A percentile compares a stretch with the other conserved stretches of the same genome.
Conservation (phyloP, 2,888 invertebrate genomes). For the Scelioninae gen. 2 region DNA sequence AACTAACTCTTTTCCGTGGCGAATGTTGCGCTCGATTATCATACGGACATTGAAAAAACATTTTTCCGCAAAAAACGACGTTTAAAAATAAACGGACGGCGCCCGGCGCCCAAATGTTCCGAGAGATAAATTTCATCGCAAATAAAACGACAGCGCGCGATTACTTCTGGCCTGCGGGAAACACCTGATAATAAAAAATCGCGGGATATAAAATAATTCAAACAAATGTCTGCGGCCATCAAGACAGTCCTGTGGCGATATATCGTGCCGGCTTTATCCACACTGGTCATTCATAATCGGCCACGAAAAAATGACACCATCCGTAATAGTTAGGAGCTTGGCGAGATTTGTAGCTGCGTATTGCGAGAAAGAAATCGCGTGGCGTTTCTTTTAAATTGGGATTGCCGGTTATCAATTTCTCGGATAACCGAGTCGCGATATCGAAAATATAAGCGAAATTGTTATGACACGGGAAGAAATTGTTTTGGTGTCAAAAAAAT, state of each 20-base stretch:
- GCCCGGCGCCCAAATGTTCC: no score
- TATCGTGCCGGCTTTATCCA: constrained; percentile 73
- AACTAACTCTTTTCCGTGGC: constrained; percentile 55
- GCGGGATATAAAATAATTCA: constrained; percentile 75
- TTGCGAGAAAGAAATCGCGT: constrained; percentile 29
- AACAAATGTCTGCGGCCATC: constrained; percentile 71
- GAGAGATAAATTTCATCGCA: constrained; percentile 18
- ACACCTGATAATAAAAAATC: constrained; percentile 74
- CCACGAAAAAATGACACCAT: constrained; percentile 70
- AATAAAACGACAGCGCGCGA: constrained; percentile 35
- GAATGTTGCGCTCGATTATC: constrained; percentile 31
- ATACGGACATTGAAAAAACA: constrained; percentile 18
- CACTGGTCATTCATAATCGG: constrained; percentile 73
- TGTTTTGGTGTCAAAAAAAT: no score
- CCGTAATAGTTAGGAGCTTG: constrained; percentile 72
- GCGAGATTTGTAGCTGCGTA: constrained; percentile 69
- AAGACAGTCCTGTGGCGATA: constrained; percentile 67
- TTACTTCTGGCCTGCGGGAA: constrained; percentile 1
- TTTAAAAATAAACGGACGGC: no score
- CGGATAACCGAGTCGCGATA: background rate
- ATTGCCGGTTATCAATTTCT: background rate
- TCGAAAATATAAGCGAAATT: background rate
- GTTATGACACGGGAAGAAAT: no score
- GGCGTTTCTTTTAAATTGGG: constrained; percentile 17
- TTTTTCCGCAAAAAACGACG: no score